Evolutionary conservation across 2,888 invertebrate genomes (phyloP).

Genomic region (Nymphalis polychloros): DNA sequence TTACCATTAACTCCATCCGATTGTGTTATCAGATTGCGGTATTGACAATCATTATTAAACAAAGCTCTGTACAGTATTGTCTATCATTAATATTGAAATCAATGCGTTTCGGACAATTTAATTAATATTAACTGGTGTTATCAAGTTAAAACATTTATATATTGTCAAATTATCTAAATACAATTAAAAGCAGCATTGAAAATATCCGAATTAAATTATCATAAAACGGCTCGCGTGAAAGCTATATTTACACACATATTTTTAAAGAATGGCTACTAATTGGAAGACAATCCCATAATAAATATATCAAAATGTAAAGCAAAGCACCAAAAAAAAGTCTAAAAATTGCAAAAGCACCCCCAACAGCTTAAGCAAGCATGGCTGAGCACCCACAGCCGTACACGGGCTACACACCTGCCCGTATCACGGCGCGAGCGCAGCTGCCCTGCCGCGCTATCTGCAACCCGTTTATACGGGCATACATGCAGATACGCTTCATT

Average conservation of each 20-base stretch:
- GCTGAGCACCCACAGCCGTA: conserved; percentile 25
- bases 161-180: too few species aligned
- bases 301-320: background rate
- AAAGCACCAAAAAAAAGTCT: background rate
- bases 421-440: conserved; percentile 34
- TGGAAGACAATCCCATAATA: too few species aligned
- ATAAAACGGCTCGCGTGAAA: too few species aligned
- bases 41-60: conserved; percentile 23
- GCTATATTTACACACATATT: too few species aligned
- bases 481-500: conserved; percentile 26
- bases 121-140: too few species aligned
- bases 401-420: conserved; percentile 31
- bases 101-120: too few species aligned
- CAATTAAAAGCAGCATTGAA: too few species aligned
- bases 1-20: conserved; percentile 15
- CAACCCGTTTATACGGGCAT: conserved; percentile 29
- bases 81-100: background rate
- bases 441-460: conserved; percentile 26
- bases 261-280: too few species aligned
- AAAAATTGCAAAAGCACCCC: background rate
- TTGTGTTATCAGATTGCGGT: conserved; percentile 27
- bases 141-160: too few species aligned
- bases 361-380: conserved; percentile 15
- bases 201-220: too few species aligned
- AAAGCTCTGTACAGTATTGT: conserved; percentile 5